Conservation (phyloP, 2,113 vertebrate species). For the Pseudois nayaur region DNA sequence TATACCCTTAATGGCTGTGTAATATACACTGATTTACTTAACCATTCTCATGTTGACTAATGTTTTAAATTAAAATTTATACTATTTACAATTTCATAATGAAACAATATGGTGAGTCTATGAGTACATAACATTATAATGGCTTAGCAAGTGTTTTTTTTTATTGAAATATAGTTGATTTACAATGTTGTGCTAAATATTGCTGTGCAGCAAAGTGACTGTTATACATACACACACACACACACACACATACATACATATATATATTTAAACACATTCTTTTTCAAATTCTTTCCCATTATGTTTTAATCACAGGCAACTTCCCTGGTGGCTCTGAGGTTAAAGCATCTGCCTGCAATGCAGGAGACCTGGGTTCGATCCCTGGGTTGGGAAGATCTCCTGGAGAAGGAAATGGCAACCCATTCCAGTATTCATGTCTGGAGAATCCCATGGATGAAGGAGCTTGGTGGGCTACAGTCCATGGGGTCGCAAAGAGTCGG, state of each 20-base stretch:
- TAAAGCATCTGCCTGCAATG: no score
- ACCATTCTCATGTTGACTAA: not conserved
- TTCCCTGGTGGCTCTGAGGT: no score
- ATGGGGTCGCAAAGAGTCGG: no score
- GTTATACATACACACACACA: not conserved
- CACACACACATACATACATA: not conserved
- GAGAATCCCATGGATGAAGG: no score
- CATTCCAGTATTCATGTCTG: no score
- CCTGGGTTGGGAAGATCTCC: no score
- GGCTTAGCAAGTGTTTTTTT: not conserved
- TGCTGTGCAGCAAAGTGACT: not conserved
- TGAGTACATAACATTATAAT: not conserved
- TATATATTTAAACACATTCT: not conserved
- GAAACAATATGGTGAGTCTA: not conserved
- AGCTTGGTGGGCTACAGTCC: no score
- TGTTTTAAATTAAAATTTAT: not conserved
- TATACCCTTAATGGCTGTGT: not conserved
- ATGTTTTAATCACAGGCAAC: not conserved
- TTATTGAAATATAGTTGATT: not conserved
- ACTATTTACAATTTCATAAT: not conserved
- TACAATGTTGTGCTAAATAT: not conserved
- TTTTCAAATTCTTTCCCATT: not conserved
- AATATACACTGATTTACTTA: not conserved
- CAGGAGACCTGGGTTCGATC: no score
- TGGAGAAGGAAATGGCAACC: no score